Percentiles rank a stretch among this genome's conserved stretches.
Conservation (phyloP, 2,113 vertebrate genomes). For the Sander lucioperca region DNA sequence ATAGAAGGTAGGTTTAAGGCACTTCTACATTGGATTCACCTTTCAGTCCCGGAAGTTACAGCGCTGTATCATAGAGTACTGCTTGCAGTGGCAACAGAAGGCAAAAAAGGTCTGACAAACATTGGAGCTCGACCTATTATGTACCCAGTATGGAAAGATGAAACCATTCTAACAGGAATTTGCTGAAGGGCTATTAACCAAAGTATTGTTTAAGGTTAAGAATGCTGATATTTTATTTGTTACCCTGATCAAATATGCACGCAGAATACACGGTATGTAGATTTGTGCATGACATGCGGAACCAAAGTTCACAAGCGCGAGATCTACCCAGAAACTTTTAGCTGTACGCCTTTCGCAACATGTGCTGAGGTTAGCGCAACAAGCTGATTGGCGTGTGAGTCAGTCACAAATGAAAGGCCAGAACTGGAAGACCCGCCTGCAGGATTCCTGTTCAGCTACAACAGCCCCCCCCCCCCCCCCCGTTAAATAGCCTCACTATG, state of each 20-base stretch:
- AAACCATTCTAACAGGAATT: neutral
- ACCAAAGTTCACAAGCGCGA: too few relatives aligned
- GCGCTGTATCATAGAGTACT: neutral
- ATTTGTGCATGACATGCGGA: too few relatives aligned
- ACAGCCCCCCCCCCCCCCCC: neutral
- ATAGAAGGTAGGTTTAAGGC: too few relatives aligned
- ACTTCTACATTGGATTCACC: too few relatives aligned
- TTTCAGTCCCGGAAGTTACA: too few relatives aligned
- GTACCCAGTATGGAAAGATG: neutral
- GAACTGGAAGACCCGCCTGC: too few relatives aligned
- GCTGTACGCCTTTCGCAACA: too few relatives aligned
- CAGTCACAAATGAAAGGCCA: neutral
- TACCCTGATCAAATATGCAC: neutral
- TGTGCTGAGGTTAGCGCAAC: too few relatives aligned
- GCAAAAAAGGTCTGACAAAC: neutral
- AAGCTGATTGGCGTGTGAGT: neutral
- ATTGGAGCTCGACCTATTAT: neutral
- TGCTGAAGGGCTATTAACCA: neutral
- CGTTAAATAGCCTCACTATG: conserved; percentile 11
- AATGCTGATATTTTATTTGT: neutral
- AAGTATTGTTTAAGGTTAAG: neutral
- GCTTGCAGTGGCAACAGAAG: too few relatives aligned
- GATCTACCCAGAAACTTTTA: too few relatives aligned
- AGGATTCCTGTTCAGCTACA: too few relatives aligned
- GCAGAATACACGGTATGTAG: too few relatives aligned